Evolutionary conservation across 2,888 invertebrate genomes (phyloP).

Genomic region (Sphinx pinastri): DNA sequence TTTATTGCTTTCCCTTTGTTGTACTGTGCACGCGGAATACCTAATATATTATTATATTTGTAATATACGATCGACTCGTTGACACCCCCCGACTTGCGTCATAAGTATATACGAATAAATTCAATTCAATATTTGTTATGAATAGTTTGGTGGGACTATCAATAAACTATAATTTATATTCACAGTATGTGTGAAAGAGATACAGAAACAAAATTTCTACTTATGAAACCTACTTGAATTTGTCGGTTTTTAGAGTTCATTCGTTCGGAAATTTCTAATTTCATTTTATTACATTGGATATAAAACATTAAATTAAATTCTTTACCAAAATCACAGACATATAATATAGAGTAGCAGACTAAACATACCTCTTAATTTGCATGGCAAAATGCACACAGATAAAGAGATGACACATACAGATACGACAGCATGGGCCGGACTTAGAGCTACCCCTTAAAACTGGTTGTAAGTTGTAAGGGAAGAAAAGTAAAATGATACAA

Average conservation of each 20-base stretch:
- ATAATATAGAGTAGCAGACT: too few relatives aligned
- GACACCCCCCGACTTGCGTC: neutral
- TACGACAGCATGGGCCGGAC: too few relatives aligned
- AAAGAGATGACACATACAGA: too few relatives aligned
- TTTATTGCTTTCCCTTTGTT: slow-evolving; percentile 17
- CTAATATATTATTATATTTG: too few relatives aligned
- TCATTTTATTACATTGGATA: neutral
- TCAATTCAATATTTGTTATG: neutral
- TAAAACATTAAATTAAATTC: too few relatives aligned
- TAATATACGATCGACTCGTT: neutral
- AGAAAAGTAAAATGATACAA: too few relatives aligned
- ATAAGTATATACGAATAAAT: neutral
- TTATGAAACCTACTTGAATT: neutral
- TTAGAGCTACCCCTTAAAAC: too few relatives aligned
- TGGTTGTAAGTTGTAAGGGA: too few relatives aligned
- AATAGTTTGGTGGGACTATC: neutral
- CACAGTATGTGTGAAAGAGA: neutral
- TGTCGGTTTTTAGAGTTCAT: neutral
- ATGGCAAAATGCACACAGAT: too few relatives aligned
- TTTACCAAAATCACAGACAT: too few relatives aligned
- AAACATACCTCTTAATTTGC: too few relatives aligned
- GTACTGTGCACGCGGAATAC: neutral
- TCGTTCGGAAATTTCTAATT: neutral
- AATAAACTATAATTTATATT: neutral
- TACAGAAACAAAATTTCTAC: neutral